Evolutionary conservation across 2,113 vertebrate species (phyloP), one percentile per base, ranked within the genome.

Genomic region (Macrotus californicus): DNA sequence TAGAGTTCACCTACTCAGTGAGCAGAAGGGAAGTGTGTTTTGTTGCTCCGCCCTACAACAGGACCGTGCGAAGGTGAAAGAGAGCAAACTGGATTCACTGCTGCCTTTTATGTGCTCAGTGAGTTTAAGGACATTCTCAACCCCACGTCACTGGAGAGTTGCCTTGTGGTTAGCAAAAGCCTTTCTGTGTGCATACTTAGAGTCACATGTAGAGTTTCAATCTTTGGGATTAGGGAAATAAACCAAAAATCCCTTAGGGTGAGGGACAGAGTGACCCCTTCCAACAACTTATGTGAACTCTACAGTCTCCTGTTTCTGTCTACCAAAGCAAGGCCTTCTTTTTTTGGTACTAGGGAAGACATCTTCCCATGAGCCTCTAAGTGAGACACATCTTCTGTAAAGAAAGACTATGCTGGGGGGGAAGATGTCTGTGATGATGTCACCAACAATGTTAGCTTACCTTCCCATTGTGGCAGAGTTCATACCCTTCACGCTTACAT

Each of bases 401-500:
- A 69, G 34, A 75, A 94, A 93, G 50, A 93, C 31, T 52, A 15
- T 73, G 61, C 61, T 61, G 52, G 18, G 10, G 26, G 61, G 50
- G 72, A 91, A 52, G 79, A 46, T 61, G 13, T 46, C 15, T 48
- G 26, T 48, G n/a, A 73, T 26, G 61, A 0, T 54, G 94, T 93
- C 29, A 54, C 18, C 2, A 79, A 54, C n/a, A 67, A 88, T 13
- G 13, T 64, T 43, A 54, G 48, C 97, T 97, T 97, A 99, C 99
- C 99, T 99, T 99, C 96, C 99, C 99, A 13, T 98, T 89, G 3
- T 99, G 99, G 91, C 99, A 99, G 96, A 99, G 96, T 81, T 99
- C 99, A 66, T 99, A 99, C 48, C 99, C 99, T 76, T 99, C 99
- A 3, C 99, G 99, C 95, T 99, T 99, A 97, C 99, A 99, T 97